phyloP scores from a whole-genome alignment of 53 echinoderm and acorn worm species.

The Antedon mediterranea region DNA sequence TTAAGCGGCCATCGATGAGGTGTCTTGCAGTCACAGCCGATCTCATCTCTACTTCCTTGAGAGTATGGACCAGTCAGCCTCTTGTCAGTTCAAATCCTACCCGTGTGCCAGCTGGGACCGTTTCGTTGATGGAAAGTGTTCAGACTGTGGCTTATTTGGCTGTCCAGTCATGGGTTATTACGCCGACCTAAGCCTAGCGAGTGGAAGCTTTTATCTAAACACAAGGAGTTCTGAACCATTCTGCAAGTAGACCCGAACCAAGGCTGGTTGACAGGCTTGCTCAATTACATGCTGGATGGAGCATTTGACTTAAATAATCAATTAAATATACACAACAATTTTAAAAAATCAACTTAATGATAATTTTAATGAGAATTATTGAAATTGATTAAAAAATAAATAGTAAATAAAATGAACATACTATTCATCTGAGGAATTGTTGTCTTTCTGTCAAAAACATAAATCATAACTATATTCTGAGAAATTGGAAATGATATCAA shows the following conservation, averaged over 20 bases:
- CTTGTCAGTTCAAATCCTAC: conserved; percentile 13
- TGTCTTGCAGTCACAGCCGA: conserved; percentile 55
- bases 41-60: conserved; percentile 71
- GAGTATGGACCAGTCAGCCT: conserved; percentile 13
- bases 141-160: conserved; percentile 13
- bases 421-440: too few species aligned
- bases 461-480: too few species aligned
- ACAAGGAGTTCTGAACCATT: conserved; percentile 12
- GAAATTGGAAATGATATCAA: too few species aligned
- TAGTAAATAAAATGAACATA: too few species aligned
- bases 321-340: too few species aligned
- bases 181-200: conserved; percentile 11
- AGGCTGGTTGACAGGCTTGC: too few species aligned
- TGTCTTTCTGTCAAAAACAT: too few species aligned
- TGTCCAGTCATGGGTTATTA: conserved; percentile 35
- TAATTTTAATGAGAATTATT: too few species aligned
- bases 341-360: too few species aligned
- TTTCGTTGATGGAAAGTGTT: conserved; percentile 10
- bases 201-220: conserved; percentile 15
- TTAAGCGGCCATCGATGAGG: background rate
- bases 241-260: background rate
- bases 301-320: too few species aligned
- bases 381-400: too few species aligned
- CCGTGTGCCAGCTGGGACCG: conserved; percentile 28
- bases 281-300: too few species aligned